Percentiles rank a stretch among this genome's conserved stretches.
phyloP scores from a whole-genome alignment of 2,113 vertebrate species.

The Cervus canadensis region DNA sequence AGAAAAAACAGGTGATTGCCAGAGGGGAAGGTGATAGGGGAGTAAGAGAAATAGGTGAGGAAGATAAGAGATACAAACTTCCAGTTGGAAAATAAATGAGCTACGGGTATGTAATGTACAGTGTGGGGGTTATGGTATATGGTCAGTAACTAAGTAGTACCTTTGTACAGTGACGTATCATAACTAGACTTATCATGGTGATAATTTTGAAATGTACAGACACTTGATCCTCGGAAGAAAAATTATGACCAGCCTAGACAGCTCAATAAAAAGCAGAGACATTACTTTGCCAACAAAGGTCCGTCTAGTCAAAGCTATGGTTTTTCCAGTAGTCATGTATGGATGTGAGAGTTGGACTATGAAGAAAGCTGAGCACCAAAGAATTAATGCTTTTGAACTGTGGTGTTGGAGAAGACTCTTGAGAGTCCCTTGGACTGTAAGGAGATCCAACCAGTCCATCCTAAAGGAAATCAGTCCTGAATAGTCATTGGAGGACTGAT shows the following conservation, averaged over 20 bases:
- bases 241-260: neutral
- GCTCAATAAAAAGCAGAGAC: neutral
- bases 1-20: neutral
- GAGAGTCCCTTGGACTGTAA: neutral
- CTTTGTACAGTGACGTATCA: neutral
- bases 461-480: neutral
- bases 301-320: neutral
- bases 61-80: neutral
- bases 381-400: neutral
- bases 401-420: neutral
- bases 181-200: neutral
- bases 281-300: neutral
- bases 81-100: neutral
- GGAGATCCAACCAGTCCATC: neutral
- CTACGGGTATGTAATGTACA: neutral
- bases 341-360: neutral
- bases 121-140: neutral
- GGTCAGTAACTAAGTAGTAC: neutral
- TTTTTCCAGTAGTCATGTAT: neutral
- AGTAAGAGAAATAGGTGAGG: neutral
- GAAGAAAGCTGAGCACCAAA: accelerated
- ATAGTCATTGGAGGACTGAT: neutral
- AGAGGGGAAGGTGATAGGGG: neutral
- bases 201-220: neutral
- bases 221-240: neutral